Conservation (phyloP, 2,113 vertebrate species). For the Corythaixoides concolor region DNA sequence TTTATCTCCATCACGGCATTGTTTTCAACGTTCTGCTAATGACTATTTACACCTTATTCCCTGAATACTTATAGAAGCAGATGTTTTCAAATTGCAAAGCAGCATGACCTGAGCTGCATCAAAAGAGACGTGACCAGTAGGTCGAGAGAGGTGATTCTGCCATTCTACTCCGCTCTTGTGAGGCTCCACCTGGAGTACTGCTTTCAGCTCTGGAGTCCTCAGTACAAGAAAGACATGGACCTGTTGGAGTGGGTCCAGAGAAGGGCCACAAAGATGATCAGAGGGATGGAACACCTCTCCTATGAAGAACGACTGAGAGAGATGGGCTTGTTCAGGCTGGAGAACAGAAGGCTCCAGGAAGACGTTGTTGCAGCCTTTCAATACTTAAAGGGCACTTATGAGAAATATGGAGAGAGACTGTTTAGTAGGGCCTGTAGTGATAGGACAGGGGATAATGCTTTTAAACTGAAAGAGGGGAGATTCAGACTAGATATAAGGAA, state of each 20-base stretch:
- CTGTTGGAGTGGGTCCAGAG: not conserved
- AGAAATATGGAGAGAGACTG: not conserved
- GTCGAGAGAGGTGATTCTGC: not conserved
- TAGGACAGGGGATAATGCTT: not conserved
- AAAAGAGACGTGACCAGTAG: not conserved
- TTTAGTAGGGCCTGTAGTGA: not conserved
- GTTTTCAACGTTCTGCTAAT: not conserved
- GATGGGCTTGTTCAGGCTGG: not conserved
- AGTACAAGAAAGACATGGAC: no score
- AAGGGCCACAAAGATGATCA: not conserved
- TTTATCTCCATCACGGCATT: not conserved
- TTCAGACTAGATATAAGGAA: not conserved
- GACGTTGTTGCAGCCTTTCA: not conserved
- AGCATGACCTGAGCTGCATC: not conserved
- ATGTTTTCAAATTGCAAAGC: not conserved
- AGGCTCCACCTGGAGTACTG: not conserved
- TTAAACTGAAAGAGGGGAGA: not conserved
- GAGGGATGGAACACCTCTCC: not conserved
- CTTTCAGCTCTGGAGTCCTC: not conserved
- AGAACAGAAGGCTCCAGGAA: not conserved
- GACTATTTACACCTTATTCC: not conserved
- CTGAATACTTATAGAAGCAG: not conserved
- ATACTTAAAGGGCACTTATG: not conserved
- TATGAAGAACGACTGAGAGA: not conserved
- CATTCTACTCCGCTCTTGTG: not conserved